Evolutionary conservation across 2,888 invertebrate genomes (phyloP), one percentile per base, ranked within the genome.

Genomic region (Latrodectus elegans): DNA sequence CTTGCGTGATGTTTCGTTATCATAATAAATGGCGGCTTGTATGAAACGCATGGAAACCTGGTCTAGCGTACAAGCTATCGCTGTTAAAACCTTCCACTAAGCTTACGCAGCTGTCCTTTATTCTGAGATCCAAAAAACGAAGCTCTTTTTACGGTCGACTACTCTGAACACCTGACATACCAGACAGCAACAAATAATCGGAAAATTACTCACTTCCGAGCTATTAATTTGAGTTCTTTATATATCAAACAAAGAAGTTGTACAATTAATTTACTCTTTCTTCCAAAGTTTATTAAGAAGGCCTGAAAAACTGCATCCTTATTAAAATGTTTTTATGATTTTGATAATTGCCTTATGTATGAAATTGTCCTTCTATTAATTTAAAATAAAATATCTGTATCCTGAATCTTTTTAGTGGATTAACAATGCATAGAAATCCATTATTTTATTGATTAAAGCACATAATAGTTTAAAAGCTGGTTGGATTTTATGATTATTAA

Each of bases 141-240:
- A 17, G 75, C 49, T 64, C 49, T 64, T 74, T 53, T 79, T 72
- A 85, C 75, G 85, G 68, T 74, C 75, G 60, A 67, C 17, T 79
- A 79, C 15, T n/a, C 26, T 4, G 80, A 81, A 81, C 86, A 86
- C 86, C 86, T 86, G 86, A 86, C 80, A 64, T 26, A 55, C 53
- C 53, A 83, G 71, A 53, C 64, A 73, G 22, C 67, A 81, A 67
- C 81, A 72, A 80, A 80, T 72, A 82, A 65, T 52, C 73, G 49
- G 67, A 73, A 83, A 76, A 71, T 64, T 68, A 67, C 76, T 22
- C 26, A 73, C 64, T 76, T 83, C 76, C 76, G 76, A 76, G 70
- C 83, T 71, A 68, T 74, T 55, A 55, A 64, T 81, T 49, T 73
- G 17, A 80, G 60, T 53, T 11, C 51, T 72, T 68, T 75, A 77